Conservation (phyloP, 2,888 invertebrate genomes). For the Drosophila bunnanda region DNA sequence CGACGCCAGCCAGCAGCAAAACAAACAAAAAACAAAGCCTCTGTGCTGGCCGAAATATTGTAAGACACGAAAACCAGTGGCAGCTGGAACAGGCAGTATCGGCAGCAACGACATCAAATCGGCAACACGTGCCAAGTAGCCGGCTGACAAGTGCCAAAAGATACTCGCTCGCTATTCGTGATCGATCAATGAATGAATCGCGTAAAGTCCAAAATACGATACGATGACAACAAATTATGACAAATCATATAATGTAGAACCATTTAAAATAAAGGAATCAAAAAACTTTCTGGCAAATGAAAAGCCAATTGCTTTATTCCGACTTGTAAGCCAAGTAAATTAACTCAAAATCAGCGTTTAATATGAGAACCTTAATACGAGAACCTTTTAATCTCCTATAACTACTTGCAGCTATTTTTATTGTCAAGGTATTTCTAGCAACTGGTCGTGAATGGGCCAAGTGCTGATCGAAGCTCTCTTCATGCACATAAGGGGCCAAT, state of each 20-base stretch:
- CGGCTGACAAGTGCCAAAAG: constrained; percentile 67
- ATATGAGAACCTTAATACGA: too few species aligned
- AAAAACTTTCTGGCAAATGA: too few species aligned
- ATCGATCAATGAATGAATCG: constrained; percentile 78
- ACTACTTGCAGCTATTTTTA: neutral
- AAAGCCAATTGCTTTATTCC: neutral
- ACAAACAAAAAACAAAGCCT: constrained; percentile 38
- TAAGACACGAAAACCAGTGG: constrained; percentile 40
- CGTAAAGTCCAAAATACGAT: constrained; percentile 57
- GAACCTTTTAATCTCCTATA: neutral
- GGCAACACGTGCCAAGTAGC: constrained; percentile 64
- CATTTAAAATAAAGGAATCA: neutral
- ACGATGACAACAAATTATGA: constrained; percentile 21
- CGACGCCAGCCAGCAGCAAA: constrained; percentile 30
- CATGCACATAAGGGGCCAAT: constrained; percentile 60
- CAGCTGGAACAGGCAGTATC: constrained; percentile 45
- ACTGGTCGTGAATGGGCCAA: constrained; percentile 15
- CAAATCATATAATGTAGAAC: neutral
- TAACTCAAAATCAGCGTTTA: too few species aligned
- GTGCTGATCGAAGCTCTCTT: constrained; percentile 27
- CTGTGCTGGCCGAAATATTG: constrained; percentile 59
- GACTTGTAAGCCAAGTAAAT: neutral
- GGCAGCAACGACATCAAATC: constrained; percentile 41
- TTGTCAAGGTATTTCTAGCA: constrained; percentile 4
- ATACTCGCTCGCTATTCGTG: constrained; percentile 62